Conservation (phyloP, 2,888 invertebrate genomes). For the Adelphocoris suturalis region DNA sequence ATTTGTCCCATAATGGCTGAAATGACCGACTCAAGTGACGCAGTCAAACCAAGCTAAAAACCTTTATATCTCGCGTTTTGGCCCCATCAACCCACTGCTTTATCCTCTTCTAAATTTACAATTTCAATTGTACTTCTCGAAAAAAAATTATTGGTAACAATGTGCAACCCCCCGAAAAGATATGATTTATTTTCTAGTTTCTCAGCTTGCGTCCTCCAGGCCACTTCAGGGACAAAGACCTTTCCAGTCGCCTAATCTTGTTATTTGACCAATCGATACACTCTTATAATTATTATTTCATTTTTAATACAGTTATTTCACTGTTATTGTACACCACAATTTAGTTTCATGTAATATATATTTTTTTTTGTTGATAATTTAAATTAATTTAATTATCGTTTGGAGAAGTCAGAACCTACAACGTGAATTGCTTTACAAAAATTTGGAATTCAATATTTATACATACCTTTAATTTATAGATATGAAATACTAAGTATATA, state of each 20-base stretch:
- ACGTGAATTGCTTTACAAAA: too few species aligned
- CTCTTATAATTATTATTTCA: conserved; percentile 8
- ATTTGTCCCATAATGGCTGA: not conserved
- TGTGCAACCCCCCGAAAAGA: not conserved
- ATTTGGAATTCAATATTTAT: too few species aligned
- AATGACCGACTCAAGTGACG: conserved; percentile 41
- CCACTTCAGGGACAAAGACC: conserved; percentile 52
- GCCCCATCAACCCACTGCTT: conserved; percentile 47
- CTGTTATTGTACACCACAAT: not conserved
- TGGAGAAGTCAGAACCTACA: too few species aligned
- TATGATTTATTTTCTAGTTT: conserved; percentile 35
- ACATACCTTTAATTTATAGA: too few species aligned
- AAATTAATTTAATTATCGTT: too few species aligned
- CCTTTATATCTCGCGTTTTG: conserved; percentile 55
- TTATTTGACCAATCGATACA: conserved; percentile 60
- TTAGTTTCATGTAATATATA: too few species aligned
- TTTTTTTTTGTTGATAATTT: too few species aligned
- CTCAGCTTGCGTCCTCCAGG: not conserved
- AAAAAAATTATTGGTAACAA: conserved; percentile 17
- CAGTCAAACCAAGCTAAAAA: conserved; percentile 58
- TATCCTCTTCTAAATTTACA: conserved; percentile 43
- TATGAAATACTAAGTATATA: too few species aligned
- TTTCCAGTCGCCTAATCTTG: conserved; percentile 48
- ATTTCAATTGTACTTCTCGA: conserved; percentile 22
- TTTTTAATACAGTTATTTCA: conserved; percentile 7